Percentiles rank a stretch among this genome's conserved stretches.
Conservation (phyloP, 2,888 invertebrate genomes). For the Dynastes hyllus region DNA sequence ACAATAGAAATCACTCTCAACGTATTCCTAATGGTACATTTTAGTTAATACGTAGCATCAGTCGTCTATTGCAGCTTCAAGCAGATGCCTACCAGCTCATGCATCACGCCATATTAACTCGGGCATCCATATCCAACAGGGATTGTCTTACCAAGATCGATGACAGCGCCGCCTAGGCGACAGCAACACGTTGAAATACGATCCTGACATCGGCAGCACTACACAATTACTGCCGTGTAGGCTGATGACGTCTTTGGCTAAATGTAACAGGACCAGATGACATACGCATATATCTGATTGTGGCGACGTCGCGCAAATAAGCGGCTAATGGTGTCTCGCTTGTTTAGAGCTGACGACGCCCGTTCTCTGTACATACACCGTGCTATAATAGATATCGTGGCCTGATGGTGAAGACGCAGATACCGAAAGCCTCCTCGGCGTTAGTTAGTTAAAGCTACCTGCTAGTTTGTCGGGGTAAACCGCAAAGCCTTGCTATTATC, state of each 20-base stretch:
- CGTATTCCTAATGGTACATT: no score
- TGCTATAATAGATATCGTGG: background rate
- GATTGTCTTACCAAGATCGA: slow-evolving; percentile 12
- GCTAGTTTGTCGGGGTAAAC: background rate
- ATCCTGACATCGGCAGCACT: slow-evolving; percentile 1
- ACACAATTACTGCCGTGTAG: background rate
- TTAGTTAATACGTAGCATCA: no score
- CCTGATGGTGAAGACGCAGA: background rate
- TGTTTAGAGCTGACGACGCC: background rate
- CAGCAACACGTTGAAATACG: slow-evolving; percentile 5
- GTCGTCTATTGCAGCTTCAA: no score
- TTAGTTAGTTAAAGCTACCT: slow-evolving; percentile 3
- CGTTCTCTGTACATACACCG: no score
- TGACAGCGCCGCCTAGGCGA: background rate
- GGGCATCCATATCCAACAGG: background rate
- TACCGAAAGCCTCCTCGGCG: background rate
- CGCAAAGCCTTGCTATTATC: slow-evolving; percentile 29
- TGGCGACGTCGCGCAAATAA: background rate
- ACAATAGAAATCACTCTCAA: no score
- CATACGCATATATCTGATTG: slow-evolving; percentile 3
- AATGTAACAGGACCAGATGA: background rate
- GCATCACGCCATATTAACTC: slow-evolving; percentile 6
- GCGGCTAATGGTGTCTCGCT: background rate
- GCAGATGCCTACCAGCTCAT: slow-evolving; percentile 1
- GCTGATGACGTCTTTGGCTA: background rate